Conservation (phyloP, 2,113 vertebrate species). For the Varanus salvator region DNA sequence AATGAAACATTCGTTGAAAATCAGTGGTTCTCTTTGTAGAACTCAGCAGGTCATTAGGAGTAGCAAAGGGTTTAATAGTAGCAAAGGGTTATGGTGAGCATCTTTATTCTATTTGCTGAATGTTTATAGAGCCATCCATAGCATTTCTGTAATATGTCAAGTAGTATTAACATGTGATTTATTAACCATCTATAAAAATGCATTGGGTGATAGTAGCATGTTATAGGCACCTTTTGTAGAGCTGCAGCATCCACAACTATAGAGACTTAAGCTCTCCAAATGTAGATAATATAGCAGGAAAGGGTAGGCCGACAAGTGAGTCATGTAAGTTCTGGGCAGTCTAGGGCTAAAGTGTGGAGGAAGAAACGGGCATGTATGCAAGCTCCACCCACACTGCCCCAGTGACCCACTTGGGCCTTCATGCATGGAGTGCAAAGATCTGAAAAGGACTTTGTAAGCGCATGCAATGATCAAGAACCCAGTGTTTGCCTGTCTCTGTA, state of each 20-base stretch:
- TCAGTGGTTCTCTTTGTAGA: neutral
- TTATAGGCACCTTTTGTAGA: neutral
- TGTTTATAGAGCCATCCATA: slow-evolving; percentile 8
- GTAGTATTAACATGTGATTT: slow-evolving; percentile 59
- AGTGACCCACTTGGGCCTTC: too few relatives aligned
- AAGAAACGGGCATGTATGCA: neutral
- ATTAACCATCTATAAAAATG: slow-evolving; percentile 64
- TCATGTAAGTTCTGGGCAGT: neutral
- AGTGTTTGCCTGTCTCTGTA: too few relatives aligned
- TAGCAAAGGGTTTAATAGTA: slow-evolving; percentile 25
- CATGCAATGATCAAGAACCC: too few relatives aligned
- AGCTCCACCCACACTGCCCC: too few relatives aligned
- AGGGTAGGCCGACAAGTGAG: neutral
- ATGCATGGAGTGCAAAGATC: too few relatives aligned
- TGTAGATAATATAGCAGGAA: neutral
- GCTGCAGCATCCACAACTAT: neutral
- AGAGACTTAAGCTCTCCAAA: neutral
- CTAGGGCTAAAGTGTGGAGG: too few relatives aligned
- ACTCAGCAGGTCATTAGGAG: slow-evolving; percentile 30
- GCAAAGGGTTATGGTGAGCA: slow-evolving; percentile 2
- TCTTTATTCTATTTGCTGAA: fast-evolving
- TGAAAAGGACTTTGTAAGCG: too few relatives aligned
- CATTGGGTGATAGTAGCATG: neutral
- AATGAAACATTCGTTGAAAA: neutral
- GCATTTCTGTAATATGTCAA: neutral